A percentile compares a stretch with the other conserved stretches of the same genome.
Evolutionary conservation across 2,888 invertebrate genomes (phyloP).

Genomic region (Elgonia sp.): DNA sequence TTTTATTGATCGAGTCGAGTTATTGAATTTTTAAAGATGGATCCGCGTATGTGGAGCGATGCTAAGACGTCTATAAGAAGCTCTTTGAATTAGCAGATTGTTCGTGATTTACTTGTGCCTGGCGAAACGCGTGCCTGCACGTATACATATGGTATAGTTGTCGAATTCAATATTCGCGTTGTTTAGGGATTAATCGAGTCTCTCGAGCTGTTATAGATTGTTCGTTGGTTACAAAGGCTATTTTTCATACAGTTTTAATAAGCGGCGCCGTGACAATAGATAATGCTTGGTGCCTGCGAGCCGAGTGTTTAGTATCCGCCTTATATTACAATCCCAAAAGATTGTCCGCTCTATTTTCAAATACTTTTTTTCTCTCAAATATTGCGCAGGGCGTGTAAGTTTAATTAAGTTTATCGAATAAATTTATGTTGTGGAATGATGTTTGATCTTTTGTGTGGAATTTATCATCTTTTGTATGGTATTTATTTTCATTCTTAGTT

Average conservation of each 20-base stretch:
- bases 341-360: conserved; percentile 31
- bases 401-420: conserved; percentile 42
- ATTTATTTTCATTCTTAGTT: too few species aligned
- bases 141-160: conserved; percentile 13
- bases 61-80: conserved; percentile 59
- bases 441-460: background rate
- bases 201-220: conserved; percentile 54
- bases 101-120: conserved; percentile 68
- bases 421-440: conserved; percentile 44
- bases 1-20: conserved; percentile 45
- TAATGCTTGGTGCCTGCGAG: conserved; percentile 13
- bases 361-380: conserved; percentile 30
- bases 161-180: conserved; percentile 70
- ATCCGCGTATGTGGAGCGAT: conserved; percentile 58
- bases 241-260: conserved; percentile 67
- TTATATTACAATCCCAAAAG: conserved; percentile 39
- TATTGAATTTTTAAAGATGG: conserved; percentile 67
- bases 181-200: conserved; percentile 70
- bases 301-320: conserved; percentile 39
- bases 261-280: conserved; percentile 61
- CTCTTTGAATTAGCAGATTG: conserved; percentile 59
- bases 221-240: conserved; percentile 57
- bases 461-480: too few species aligned
- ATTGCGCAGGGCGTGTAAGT: conserved; percentile 16
- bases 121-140: conserved; percentile 27